A percentile compares a stretch with the other conserved stretches of the same genome.
These are phyloP conservation scores for Julus scandinavius DNA, from an alignment of 2,888 invertebrate genomes.

Conservation along the genomic window DNA sequence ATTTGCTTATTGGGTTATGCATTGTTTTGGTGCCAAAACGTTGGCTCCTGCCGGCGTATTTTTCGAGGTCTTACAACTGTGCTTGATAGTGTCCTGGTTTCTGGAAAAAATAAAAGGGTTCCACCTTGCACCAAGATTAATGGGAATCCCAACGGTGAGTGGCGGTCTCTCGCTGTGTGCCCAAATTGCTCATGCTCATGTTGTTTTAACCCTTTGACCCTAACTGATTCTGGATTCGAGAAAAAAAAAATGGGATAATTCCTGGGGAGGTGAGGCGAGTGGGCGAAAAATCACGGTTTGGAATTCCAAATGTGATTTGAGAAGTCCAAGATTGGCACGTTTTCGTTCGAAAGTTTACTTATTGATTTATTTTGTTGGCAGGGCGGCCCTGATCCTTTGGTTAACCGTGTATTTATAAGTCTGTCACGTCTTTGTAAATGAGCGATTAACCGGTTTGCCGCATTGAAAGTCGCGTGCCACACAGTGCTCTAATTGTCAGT, in stretches of 20 bases:
- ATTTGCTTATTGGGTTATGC: background rate
- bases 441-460: no score
- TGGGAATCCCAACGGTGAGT: background rate
- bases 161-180: background rate
- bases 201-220: background rate
- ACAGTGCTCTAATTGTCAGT: background rate
- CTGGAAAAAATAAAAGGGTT: background rate
- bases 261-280: background rate
- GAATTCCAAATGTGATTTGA: background rate
- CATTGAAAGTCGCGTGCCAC: background rate
- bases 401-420: background rate
- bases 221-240: background rate
- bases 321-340: background rate
- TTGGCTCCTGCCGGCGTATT: background rate
- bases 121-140: background rate
- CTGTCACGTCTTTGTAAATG: no score
- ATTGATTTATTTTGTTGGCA: background rate
- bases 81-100: background rate
- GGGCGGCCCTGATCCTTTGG: background rate
- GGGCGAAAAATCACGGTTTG: background rate
- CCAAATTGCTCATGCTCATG: background rate
- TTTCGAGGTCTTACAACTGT: background rate
- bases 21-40: background rate
- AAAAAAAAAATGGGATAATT: background rate
- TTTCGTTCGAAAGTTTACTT: background rate